phyloP scores from a whole-genome alignment of 2,797 vertebrate species.

The Mus minutoides region DNA sequence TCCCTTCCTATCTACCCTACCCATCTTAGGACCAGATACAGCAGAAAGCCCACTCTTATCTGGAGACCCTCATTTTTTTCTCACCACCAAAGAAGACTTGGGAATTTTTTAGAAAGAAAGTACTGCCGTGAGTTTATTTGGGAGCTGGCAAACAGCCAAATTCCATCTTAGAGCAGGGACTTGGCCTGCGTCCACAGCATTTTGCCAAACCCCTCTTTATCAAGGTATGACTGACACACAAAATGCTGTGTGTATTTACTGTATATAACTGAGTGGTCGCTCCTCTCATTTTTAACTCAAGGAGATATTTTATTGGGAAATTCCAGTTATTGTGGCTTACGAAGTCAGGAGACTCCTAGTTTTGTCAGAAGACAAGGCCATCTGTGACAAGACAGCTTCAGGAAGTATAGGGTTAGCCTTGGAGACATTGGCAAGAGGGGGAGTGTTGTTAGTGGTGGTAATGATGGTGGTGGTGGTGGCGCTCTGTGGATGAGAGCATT shows the following conservation, averaged over 20 bases:
- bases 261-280: no score
- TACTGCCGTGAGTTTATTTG: background rate
- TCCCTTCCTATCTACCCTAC: background rate
- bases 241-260: background rate
- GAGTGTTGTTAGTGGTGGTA: no score
- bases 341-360: background rate
- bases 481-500: background rate
- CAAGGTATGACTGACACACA: background rate
- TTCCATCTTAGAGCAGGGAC: background rate
- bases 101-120: background rate
- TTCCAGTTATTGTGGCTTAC: background rate
- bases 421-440: no score
- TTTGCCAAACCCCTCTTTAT: background rate
- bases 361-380: background rate
- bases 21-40: no score
- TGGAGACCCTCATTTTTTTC: background rate
- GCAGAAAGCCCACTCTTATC: background rate
- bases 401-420: background rate
- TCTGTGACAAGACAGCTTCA: background rate
- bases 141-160: background rate
- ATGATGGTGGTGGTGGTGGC: no score
- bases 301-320: background rate
- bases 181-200: background rate
- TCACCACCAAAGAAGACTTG: background rate
- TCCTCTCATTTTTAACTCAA: background rate